Base-by-base conservation (phyloP, 2,888 invertebrate genomes). In the Hypselothyrea guttata region DNA sequence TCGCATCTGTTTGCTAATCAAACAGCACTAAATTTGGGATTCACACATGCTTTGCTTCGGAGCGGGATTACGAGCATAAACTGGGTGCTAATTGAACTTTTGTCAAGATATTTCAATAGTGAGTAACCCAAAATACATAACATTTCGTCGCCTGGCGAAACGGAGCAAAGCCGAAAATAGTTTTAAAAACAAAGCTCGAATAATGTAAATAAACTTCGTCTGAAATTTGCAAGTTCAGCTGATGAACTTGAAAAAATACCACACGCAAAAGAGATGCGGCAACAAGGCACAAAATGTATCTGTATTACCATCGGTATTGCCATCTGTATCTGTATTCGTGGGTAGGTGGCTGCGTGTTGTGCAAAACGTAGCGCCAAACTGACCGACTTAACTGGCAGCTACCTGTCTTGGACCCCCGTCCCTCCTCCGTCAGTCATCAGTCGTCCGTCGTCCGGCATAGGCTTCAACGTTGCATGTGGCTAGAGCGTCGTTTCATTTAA, bases 151-250 rank as follows among this genome's bases (percentile, higher is more conserved):
- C 9, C 41, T 45, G 49, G 41, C 33, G 57, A 70, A 72, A 68
- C 53, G 52, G 49, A 45, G 52, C 56, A 47, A 31, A 47, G 33
- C 68, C 44, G 46, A 58, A 62, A 55, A 45, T n/a, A n/a, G n/a
- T n/a, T n/a, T n/a, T n/a, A n/a, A 31, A 16, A 33, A 9, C 15
- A 9, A 33, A 34, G 28, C n/a, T 15, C 15, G 28, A 34, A 38
- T 40, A 62, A 52, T 41, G 57, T 55, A 45, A 60, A 69, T 58
- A 64, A 58, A 42, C 34, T 28, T 22, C 8, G 22, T 12, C 11
- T 31, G 31, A 75, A 64, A 73, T 85, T 74, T 31, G 86, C 84
- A 81, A 84, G 84, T 81, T 85, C 81, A 85, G 28, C 47, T 51
- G 56, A 61, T 81, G 84, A 85, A 84, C 86, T 81, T 81, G 86